These are phyloP conservation scores for Xanthia icteritia DNA, from an alignment of 2,888 invertebrate species.

Conservation along the genomic window DNA sequence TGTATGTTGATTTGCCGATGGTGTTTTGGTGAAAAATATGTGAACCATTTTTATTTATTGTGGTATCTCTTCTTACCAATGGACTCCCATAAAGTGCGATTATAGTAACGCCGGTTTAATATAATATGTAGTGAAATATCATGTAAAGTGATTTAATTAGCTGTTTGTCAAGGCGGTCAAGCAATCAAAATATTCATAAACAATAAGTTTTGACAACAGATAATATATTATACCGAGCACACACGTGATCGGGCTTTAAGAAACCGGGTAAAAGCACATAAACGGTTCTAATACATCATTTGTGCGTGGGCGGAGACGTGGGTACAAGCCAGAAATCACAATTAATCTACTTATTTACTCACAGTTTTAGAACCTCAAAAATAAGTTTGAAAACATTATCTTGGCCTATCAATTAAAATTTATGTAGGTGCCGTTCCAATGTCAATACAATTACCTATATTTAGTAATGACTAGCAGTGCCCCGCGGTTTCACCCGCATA, in stretches of 20 bases:
- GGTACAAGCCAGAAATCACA: conserved; percentile 17
- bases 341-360: conserved; percentile 19
- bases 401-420: neutral
- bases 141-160: neutral
- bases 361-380: conserved; percentile 12
- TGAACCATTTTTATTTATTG: conserved; percentile 11
- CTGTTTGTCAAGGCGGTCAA: neutral
- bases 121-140: neutral
- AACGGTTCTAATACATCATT: neutral
- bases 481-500: no score
- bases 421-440: neutral
- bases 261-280: conserved; percentile 4
- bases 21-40: no score
- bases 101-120: neutral
- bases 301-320: conserved; percentile 18
- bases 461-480: no score
- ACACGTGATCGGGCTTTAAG: neutral
- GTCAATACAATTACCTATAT: neutral
- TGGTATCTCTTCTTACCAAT: neutral
- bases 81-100: neutral
- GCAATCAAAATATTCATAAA: neutral
- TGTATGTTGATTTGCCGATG: no score
- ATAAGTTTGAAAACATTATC: neutral
- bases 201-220: neutral
- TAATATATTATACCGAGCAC: neutral